Evolutionary conservation across 1,140 invertebrate genomes (phyloP).

Genomic region (Papilio glaucus): DNA sequence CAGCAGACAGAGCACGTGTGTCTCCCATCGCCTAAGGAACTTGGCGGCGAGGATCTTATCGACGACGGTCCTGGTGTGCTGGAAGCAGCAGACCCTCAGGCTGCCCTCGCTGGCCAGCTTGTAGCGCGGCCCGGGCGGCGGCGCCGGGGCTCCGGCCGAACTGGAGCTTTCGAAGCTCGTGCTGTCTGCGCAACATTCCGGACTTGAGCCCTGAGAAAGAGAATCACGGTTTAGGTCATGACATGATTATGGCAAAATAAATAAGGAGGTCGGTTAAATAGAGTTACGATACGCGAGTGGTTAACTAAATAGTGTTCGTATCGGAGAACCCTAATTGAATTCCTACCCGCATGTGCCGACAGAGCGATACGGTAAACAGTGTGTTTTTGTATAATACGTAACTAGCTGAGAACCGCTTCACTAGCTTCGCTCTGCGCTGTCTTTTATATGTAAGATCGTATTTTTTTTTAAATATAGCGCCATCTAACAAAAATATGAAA

Average conservation of each 20-base stretch:
- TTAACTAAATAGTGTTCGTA: conserved; percentile 4
- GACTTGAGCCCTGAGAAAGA: conserved; percentile 70
- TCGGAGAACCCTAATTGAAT: conserved; percentile 1
- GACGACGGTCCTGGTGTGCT: conserved; percentile 91
- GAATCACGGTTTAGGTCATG: not conserved
- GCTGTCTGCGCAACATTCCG: conserved; percentile 73
- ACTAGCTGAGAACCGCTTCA: no score
- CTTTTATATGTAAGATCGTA: no score
- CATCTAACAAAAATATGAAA: no score
- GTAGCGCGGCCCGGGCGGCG: conserved; percentile 87
- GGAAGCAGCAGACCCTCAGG: conserved; percentile 90
- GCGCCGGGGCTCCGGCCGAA: conserved; percentile 67
- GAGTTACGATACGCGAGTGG: not conserved
- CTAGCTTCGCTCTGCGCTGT: no score
- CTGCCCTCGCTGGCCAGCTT: conserved; percentile 91
- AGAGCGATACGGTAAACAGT: not conserved
- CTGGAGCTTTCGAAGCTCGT: conserved; percentile 63
- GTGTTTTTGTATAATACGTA: not conserved
- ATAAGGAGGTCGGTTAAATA: not conserved
- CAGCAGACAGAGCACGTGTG: conserved; percentile 89
- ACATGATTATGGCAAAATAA: not conserved
- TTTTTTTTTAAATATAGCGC: no score
- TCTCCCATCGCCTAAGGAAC: conserved; percentile 92
- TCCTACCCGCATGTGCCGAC: not conserved
- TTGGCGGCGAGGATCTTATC: conserved; percentile 92